Evolutionary conservation across 1,140 invertebrate species (phyloP), one percentile per base, ranked within the genome.

Genomic region (Leptinotarsa defecta): DNA sequence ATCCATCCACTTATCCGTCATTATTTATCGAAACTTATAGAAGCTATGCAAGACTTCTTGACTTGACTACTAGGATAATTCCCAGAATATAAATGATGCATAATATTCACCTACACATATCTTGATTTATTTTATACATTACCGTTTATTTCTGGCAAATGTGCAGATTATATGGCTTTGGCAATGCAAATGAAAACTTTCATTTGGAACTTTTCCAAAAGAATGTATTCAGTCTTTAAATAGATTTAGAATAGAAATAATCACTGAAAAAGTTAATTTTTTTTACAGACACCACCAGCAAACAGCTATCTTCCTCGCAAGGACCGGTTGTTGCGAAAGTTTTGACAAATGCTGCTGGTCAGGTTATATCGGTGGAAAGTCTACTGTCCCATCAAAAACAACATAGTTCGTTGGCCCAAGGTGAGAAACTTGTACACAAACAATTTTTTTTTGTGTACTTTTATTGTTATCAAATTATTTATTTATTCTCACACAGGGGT

Each of bases 301-400:
- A 79, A 70, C 24, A 74, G 19, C 73, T 77, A 6, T 61, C 71
- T 71, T 73, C 75, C 17, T 77, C 75, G 71, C 83, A 83, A 80
- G 80, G 76, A 20, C 85, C 85, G 1, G 78, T 90, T 61, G 82
- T 90, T 1, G 89, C 89, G 0, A 90, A 90, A 82, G 89, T 91
- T 6, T 76, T 91, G 13, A 90, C 89, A 1, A 90, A 89, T 78
- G 86, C 88, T 2, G 86, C 88, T 3, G 89, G 89, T 1, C 91
- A 92, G 74, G 86, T 92, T 4, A 90, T 92, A 13, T 91, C 91
- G 0, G 88, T 92, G n/a, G 91, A 92, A 80, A 91, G 88, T 85
- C 79, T 92, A 17, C 78, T 92, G 5, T 88, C 90, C 3, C 91
- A 92, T 77, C 89, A 90, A 74, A 89, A 89, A 74, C 85, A 86